Conservation (phyloP, 2,888 invertebrate species). For the Lycia hirtaria region DNA sequence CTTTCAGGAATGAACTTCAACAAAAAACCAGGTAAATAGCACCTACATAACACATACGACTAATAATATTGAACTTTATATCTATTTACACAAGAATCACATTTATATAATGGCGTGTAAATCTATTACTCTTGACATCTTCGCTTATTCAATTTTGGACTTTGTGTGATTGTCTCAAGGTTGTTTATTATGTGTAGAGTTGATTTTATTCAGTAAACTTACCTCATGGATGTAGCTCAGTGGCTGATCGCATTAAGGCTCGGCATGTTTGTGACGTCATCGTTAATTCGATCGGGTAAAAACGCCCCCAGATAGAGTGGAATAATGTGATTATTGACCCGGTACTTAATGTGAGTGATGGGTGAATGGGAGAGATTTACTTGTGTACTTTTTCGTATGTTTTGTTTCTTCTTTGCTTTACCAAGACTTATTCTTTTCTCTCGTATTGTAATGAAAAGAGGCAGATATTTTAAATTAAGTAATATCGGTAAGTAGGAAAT, state of each 20-base stretch:
- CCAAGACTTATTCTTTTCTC: no score
- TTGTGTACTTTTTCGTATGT: not conserved
- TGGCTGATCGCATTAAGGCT: constrained; percentile 37
- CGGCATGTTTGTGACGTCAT: constrained; percentile 38
- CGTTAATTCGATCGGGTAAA: constrained; percentile 29
- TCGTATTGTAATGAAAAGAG: no score
- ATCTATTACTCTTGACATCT: constrained; percentile 6
- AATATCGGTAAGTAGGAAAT: no score
- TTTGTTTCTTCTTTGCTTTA: not conserved
- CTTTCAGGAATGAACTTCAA: constrained; percentile 19
- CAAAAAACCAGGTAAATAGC: constrained; percentile 27
- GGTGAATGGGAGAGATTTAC: constrained; percentile 12
- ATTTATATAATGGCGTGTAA: constrained; percentile 4
- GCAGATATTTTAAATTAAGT: no score
- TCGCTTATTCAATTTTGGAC: not conserved
- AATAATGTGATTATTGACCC: constrained; percentile 25
- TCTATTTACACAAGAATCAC: not conserved
- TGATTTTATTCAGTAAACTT: constrained; percentile 5
- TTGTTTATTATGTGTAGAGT: not conserved
- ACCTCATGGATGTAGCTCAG: constrained; percentile 23
- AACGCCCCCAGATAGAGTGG: constrained; percentile 14
- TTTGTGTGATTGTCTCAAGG: not conserved
- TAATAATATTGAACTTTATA: constrained; percentile 1
- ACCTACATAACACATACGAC: constrained; percentile 4
- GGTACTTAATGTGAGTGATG: constrained; percentile 9